phyloP scores from a whole-genome alignment of 2,797 vertebrate genomes.

The Sebastes paucispinis region DNA sequence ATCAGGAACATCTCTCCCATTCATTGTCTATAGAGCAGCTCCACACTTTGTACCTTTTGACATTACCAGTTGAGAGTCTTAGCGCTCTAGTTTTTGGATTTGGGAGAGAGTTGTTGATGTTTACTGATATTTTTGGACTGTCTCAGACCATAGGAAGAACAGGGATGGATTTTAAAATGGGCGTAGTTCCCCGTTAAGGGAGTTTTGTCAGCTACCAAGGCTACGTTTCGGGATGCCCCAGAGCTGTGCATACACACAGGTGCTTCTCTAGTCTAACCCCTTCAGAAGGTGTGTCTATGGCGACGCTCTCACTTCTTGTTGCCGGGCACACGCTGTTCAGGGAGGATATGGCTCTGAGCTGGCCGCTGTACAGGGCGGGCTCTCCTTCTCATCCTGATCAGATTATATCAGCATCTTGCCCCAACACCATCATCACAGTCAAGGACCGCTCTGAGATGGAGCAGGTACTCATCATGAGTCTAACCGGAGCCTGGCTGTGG shows the following conservation, averaged over 20 bases:
- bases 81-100: too few relatives aligned
- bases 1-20: too few relatives aligned
- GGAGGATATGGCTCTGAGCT: background rate
- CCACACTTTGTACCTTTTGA: too few relatives aligned
- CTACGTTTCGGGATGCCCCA: background rate
- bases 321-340: slow-evolving; percentile 30
- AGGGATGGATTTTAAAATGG: too few relatives aligned
- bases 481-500: slow-evolving; percentile 16
- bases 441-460: background rate
- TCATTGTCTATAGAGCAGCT: too few relatives aligned
- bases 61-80: too few relatives aligned
- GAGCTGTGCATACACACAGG: background rate
- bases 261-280: background rate
- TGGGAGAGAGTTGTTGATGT: too few relatives aligned
- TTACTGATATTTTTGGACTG: too few relatives aligned
- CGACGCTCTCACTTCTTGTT: slow-evolving; percentile 11
- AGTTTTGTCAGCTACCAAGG: background rate
- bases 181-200: too few relatives aligned
- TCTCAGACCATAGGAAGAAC: too few relatives aligned
- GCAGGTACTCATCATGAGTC: slow-evolving; percentile 56
- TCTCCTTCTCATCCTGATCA: slow-evolving; percentile 3
- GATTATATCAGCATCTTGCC: slow-evolving; percentile 15
- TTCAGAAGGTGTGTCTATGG: slow-evolving; percentile 10
- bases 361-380: background rate
- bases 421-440: slow-evolving; percentile 16